Evolutionary conservation across 2,797 vertebrate genomes (phyloP), one percentile per base, ranked within the genome.

Genomic region (Coreius guichenoti): DNA sequence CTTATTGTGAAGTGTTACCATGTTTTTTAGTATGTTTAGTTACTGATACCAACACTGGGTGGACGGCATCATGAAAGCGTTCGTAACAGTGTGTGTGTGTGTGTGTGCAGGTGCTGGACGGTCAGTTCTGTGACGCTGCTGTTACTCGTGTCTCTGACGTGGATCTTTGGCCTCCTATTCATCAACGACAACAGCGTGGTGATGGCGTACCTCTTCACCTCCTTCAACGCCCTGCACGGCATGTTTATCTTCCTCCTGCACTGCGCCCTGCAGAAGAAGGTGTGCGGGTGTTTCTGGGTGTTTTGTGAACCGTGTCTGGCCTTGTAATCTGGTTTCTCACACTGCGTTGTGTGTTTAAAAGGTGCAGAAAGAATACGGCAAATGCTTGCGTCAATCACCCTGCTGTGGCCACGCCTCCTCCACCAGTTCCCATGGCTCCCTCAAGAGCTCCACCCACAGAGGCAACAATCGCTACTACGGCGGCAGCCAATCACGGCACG

Each of bases 301-400:
- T 56, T 1, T 33, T 14, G 43, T n/a, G 12, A 23, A 16, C 9
- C 21, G 56, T 49, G 19, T 49, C 14, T 19, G n/a, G 65, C 17
- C 26, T 67, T 21, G 4, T 77, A 14, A 77, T 33, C 54, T 63
- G 76, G 1, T 43, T 78, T 26, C 56, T 45, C 33, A 45, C 14
- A 36, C 74, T 9, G 33, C 0, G 19, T 26, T 49, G 61, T 47
- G 36, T 80, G 61, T 33, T 19, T 4, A 76, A 17, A 49, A 98
- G 97, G 97, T 97, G 90, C 97, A 97, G 91, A 97, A 97, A 91
- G 97, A 98, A 90, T 97, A 97, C n/a, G 95, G 96, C 86, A 95
- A 96, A 86, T 98, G 97, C 89, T 92, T 97, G 90, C 96, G 97
- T 29, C 96, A 97, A 67, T 96, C 97, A 1, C 95, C 96, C 92